Percentiles rank a stretch among this genome's conserved stretches.
These are phyloP conservation scores for Okamejei kenojei DNA, from an alignment of 2,797 vertebrate species.

Conservation along the genomic window DNA sequence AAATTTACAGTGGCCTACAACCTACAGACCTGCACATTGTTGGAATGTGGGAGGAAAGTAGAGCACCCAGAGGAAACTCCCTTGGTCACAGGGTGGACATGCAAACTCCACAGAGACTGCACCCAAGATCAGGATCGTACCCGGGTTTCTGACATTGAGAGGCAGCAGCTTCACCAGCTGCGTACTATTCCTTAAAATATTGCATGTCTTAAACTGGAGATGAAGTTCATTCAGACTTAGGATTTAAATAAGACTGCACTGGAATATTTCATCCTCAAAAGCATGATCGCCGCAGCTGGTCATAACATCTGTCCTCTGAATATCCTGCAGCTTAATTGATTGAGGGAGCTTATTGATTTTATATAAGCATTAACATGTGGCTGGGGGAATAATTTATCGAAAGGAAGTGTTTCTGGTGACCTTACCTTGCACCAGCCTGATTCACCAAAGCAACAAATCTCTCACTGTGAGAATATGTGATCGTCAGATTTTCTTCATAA, in stretches of 20 bases:
- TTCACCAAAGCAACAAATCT: conserved; percentile 56
- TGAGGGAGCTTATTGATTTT: not conserved
- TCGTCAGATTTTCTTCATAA: conserved; percentile 53
- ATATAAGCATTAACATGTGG: not conserved
- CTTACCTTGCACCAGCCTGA: conserved; percentile 60
- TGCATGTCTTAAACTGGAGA: not conserved
- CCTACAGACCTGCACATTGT: too few species aligned
- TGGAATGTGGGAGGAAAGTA: too few species aligned
- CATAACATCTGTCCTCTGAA: not conserved
- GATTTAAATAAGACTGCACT: too few species aligned
- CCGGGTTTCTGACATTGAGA: too few species aligned
- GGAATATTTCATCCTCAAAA: not conserved
- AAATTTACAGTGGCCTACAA: too few species aligned
- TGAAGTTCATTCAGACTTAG: not conserved
- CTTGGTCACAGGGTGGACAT: too few species aligned
- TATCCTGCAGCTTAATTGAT: not conserved
- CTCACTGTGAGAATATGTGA: conserved; percentile 59
- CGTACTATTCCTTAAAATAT: not conserved
- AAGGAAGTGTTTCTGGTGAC: not conserved
- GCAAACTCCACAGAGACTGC: too few species aligned
- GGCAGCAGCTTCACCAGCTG: too few species aligned
- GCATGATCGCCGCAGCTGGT: not conserved
- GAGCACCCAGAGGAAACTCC: too few species aligned
- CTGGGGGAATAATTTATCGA: not conserved
- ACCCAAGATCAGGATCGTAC: too few species aligned